Evolutionary conservation across 2,797 vertebrate species (phyloP), one percentile per base, ranked within the genome.

Genomic region (Ambastaia sidthimunki): DNA sequence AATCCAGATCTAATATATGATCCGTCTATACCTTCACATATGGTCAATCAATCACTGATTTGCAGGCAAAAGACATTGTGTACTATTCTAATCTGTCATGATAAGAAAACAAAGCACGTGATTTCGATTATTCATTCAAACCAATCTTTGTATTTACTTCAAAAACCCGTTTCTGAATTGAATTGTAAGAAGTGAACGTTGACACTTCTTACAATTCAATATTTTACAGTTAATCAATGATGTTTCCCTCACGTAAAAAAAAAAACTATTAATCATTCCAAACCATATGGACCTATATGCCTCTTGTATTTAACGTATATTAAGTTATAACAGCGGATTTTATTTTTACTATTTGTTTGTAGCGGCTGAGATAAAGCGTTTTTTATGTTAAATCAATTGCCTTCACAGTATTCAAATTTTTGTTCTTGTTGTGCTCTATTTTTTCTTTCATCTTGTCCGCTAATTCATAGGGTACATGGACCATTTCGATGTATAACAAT

Each of bases 71-170:
- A 5, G 28, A 31, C 34, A 48, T 15, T 67, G 63, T 74, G 60
- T 57, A 31, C 37, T 60, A 41, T 31, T 75, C 72, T 41, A 48
- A 65, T 81, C 57, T 37, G 37, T 76, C 55, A 37, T 63, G 74
- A 76, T 81, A 71, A 81, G 31, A 19, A 65, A 34, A 81, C 37
- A 81, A 76, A 50, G 70, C 60, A 34, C 9, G 48, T 18, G 50
- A 21, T 75, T 76, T 66, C 6, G 37, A 76, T 55, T 31, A 72
- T 59, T 52, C 44, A n/a, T 13, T 48, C 54, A 6, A 48, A 71
- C 62, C 68, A 34, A 71, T 63, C 44, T 37, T 62, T 28, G 28
- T 37, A 52, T 28, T 47, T 10, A 7, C 23, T 60, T 16, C 0
- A 7, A 21, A 60, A 70, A 68, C 13, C 0, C 25, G 48, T 50